Percentiles rank a stretch among this genome's conserved stretches.
These are phyloP conservation scores for Hirtodrosophila confusa DNA, from an alignment of 2,888 invertebrate species.

Conservation along the genomic window DNA sequence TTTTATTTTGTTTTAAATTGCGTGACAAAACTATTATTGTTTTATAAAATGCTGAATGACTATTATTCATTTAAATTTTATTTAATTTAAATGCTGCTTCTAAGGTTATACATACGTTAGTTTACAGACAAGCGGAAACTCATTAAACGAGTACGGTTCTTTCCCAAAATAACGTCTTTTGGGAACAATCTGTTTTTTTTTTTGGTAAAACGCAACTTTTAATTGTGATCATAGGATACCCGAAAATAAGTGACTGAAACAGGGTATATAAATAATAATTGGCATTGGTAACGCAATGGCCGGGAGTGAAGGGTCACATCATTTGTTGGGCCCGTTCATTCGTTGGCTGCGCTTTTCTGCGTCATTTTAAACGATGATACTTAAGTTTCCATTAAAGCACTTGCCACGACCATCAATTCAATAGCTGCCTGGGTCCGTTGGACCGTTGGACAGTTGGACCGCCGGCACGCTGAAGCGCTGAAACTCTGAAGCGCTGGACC, in stretches of 20 bases:
- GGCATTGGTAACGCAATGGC: constrained; percentile 63
- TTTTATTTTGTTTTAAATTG: no score
- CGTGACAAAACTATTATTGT: no score
- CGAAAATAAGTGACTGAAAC: not conserved
- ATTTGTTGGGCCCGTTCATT: constrained; percentile 32
- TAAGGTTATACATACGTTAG: no score
- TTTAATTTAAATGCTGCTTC: no score
- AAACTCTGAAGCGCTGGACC: constrained; percentile 1
- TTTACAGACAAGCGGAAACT: no score
- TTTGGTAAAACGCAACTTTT: no score
- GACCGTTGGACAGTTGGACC: no score
- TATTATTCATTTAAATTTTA: no score
- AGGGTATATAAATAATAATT: constrained; percentile 64
- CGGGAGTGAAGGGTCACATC: constrained; percentile 54
- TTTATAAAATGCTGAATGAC: no score
- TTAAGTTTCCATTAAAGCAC: constrained; percentile 80
- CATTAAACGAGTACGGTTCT: no score
- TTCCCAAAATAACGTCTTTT: no score
- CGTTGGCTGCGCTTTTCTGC: constrained; percentile 67
- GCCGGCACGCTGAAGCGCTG: constrained; percentile 6
- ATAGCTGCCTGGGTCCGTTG: constrained; percentile 51
- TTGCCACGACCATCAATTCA: constrained; percentile 77
- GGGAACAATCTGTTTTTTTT: no score
- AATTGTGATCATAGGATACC: constrained; percentile 1
- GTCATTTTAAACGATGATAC: constrained; percentile 79